Base-by-base conservation (phyloP, 2,888 invertebrate genomes). In the Ormia ochracea region DNA sequence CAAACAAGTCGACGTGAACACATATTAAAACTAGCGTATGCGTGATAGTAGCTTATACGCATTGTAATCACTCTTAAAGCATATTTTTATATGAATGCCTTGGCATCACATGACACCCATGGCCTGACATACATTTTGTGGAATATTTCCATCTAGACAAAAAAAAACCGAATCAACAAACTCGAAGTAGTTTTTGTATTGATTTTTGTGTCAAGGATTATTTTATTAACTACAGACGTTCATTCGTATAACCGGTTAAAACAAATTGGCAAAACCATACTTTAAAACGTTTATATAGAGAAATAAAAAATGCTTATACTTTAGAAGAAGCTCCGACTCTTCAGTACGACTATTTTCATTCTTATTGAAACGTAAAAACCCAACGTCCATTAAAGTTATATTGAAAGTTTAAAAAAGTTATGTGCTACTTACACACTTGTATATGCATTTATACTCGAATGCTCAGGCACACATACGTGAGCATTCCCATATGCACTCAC, bases 181-280 rank as follows among this genome's bases (percentile, higher is more conserved):
- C 65, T 63, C 12, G 65, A 50, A 81, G 81, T 72, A 77, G 58
- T 73, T 72, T 75, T 61, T 70, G 66, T 79, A 70, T 52, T 33
- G 79, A 73, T 88, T 88, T 89, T 88, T 87, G 86, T 89, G 89
- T 89, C 88, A 89, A 88, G 88, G 88, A 88, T 89, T 76, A 41
- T 41, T 41, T 41, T 61, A 48, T 52, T 21, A 36, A 48, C 59
- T 56, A 17, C 17, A 52, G 41, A 52, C 33, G 45, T 56, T 17
- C 14, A 14, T 21, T 38, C 43, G 45, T 54, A 85, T 84, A 89
- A 88, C 88, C 88, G 88, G 88, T 89, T 88, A 70, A 76, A 75
- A 66, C 75, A 70, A 54, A 63, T 75, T 79, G 59, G 54, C 74
- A 79, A 70, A 33, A 41, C 38, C 38, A 52, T 19, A n/a, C 52